Percentiles rank a stretch among this genome's conserved stretches.
These are phyloP conservation scores for Belgica antarctica DNA, from an alignment of 2,888 invertebrate genomes.

Conservation along the genomic window DNA sequence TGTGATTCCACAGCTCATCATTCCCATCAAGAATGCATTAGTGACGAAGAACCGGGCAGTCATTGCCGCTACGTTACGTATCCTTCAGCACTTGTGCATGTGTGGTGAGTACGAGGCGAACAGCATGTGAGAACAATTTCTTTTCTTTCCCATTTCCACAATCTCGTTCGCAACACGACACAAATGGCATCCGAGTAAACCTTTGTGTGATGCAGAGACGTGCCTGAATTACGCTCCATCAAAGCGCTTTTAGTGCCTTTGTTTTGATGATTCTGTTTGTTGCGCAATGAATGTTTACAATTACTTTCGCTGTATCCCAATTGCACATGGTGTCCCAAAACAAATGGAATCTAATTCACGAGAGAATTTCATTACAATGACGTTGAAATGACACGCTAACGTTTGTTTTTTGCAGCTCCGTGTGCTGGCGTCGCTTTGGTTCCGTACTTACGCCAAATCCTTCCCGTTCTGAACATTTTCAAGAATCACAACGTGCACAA, in stretches of 20 bases:
- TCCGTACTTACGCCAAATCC: constrained; percentile 91
- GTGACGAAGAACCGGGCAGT: constrained; percentile 76
- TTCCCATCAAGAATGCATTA: not conserved
- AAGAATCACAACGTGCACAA: constrained; percentile 67
- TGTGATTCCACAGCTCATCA: constrained; percentile 1
- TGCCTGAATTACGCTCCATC: not conserved
- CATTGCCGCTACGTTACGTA: constrained; percentile 76
- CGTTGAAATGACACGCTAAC: no score
- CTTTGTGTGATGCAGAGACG: not conserved
- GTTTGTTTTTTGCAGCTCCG: constrained; percentile 51
- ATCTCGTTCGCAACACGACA: no score
- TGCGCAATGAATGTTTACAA: not conserved
- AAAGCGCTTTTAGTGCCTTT: not conserved
- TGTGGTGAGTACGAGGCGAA: constrained; percentile 67
- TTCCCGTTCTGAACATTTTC: constrained; percentile 85
- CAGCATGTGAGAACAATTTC: not conserved
- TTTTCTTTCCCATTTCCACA: not conserved
- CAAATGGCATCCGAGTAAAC: not conserved
- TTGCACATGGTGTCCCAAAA: constrained; percentile 10
- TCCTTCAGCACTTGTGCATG: constrained; percentile 80
- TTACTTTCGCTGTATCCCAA: constrained; percentile 2
- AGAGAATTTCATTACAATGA: constrained; percentile 6
- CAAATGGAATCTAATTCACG: not conserved
- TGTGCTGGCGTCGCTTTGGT: constrained; percentile 87
- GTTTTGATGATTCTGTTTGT: not conserved